Base-by-base conservation (phyloP, 2,113 vertebrate species). In the Tenrec ecaudatus region DNA sequence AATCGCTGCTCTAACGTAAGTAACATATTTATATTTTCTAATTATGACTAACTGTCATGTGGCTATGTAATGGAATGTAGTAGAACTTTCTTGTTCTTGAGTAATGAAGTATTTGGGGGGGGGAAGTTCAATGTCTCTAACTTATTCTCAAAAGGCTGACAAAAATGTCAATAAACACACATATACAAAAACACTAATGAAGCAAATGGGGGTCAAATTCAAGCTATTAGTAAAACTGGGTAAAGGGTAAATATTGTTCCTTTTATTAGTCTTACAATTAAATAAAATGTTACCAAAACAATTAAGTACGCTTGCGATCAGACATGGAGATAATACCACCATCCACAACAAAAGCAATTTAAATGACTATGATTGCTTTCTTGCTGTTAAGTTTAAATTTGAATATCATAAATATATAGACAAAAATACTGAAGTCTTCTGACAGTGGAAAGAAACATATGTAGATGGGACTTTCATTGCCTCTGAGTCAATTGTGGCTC, bases 311-410 rank as follows among this genome's bases (percentile, higher is more conserved):
- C 25, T 57, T 91, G 22, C 68, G 36, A 93, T 79, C 57, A 78
- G 78, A 89, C 75, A 64, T 40, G 19, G 20, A 82, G 88, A 86
- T 69, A 40, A 43, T 81, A 47, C 29, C 81, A n/a, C n/a, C n/a
- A n/a, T n/a, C n/a, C n/a, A n/a, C 71, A 83, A 88, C 11, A 90
- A 78, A 81, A 83, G 40, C 33, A 90, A 81, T 83, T 69, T 40
- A 40, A 40, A 40, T 91, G 29, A 9, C 53, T 76, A 11, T 73
- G 31, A 53, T 73, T 90, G 43, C 23, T 62, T 58, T 43, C 29
- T 29, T 22, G 87, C 86, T 81, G 17, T 76, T 77, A 10, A 53
- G 47, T 10, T 10, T 53, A 53, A 53, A 10, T 53, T 53, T 53
- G 47, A 53, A 53, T 53, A 10, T 53, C 40, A 40, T 40, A 40